These are phyloP conservation scores for Lepilemur ruficaudatus DNA, from an alignment of 2,797 vertebrate genomes.

Conservation along the genomic window DNA sequence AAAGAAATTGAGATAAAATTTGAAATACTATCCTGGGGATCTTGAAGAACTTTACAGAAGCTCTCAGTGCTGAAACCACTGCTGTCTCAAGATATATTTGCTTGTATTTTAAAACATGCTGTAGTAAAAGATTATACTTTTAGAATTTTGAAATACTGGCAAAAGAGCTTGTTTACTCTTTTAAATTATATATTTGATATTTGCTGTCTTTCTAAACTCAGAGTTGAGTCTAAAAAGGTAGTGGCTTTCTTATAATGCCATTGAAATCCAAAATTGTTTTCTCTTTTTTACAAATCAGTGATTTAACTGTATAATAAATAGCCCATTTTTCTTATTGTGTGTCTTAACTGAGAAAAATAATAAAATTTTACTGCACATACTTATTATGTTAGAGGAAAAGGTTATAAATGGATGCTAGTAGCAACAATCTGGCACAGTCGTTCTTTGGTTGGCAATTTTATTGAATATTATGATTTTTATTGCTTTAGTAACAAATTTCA, in stretches of 20 bases:
- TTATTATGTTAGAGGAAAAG: not conserved
- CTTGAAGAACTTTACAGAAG: slow-evolving; percentile 12
- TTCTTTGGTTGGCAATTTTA: not conserved
- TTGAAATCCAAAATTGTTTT: slow-evolving; percentile 28
- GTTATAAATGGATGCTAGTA: not conserved
- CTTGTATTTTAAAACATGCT: not conserved
- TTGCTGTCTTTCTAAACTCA: not conserved
- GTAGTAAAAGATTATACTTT: slow-evolving; percentile 20
- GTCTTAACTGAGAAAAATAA: not conserved
- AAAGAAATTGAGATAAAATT: slow-evolving; percentile 36
- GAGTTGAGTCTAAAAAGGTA: not conserved
- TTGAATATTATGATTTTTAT: not conserved
- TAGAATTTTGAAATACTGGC: not conserved
- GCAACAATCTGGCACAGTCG: not conserved
- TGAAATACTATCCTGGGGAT: not conserved
- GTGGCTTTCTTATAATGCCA: not conserved
- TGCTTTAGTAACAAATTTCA: not conserved
- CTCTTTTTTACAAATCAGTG: slow-evolving; percentile 19
- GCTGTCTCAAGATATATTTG: not conserved
- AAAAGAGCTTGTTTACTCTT: slow-evolving; percentile 16
- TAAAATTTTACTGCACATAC: not conserved
- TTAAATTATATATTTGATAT: slow-evolving; percentile 26
- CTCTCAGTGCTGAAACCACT: not conserved
- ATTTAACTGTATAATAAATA: slow-evolving; percentile 12
- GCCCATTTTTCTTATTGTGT: not conserved